Conservation (phyloP, 2,888 invertebrate genomes). For the Allygus modestus region DNA sequence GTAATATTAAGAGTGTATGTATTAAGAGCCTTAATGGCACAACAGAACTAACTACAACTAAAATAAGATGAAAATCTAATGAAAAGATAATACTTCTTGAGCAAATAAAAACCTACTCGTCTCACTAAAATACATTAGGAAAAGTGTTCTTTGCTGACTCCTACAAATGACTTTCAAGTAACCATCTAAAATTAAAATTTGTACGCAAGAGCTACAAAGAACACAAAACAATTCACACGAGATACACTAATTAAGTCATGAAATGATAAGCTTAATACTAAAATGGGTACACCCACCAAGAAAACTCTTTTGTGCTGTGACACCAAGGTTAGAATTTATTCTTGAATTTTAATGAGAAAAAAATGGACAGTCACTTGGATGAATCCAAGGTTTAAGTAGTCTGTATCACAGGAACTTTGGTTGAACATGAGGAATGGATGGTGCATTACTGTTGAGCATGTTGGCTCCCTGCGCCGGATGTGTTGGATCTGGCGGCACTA, state of each 20-base stretch:
- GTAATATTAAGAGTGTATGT: background rate
- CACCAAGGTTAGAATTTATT: constrained; percentile 19
- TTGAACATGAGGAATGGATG: background rate
- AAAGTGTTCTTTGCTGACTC: background rate
- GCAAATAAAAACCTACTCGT: background rate
- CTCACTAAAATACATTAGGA: background rate
- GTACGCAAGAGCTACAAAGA: background rate
- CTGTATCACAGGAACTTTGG: constrained; percentile 42
- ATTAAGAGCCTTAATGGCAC: background rate
- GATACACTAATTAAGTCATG: constrained; percentile 24
- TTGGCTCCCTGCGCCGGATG: background rate
- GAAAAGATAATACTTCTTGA: constrained; percentile 21
- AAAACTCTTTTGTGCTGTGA: background rate
- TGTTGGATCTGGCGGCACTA: background rate
- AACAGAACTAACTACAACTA: background rate
- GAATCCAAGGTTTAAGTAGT: background rate
- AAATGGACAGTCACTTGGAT: constrained; percentile 13
- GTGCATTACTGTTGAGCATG: background rate
- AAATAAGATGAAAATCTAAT: background rate
- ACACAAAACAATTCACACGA: background rate
- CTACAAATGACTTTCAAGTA: background rate
- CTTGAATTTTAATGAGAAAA: background rate
- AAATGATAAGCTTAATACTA: background rate
- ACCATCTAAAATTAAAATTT: constrained; percentile 1
- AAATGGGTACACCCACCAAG: background rate